Evolutionary conservation across 2,888 invertebrate species (phyloP), one percentile per base, ranked within the genome.

Genomic region (Tetrapedia diversipes): DNA sequence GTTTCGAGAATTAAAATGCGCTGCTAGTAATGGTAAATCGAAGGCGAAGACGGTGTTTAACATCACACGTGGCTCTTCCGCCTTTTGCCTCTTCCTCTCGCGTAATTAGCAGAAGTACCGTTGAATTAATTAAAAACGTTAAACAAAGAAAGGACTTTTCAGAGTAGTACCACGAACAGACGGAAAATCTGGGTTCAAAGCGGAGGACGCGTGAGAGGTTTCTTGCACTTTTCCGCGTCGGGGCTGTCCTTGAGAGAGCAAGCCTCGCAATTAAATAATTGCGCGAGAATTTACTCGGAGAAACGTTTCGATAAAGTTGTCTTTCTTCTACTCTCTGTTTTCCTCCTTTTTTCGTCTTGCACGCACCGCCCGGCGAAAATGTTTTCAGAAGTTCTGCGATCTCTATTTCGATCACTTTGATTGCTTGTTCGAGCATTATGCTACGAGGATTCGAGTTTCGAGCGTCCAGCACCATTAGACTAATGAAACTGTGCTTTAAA

Each of bases 401-500:
- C 64, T 64, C 32, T 53, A 45, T 63, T 54, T 27, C 56, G 53
- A 76, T 68, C 54, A 43, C 65, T 73, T 68, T 64, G 64, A 63
- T 78, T 53, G 54, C 74, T 78, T 43, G 47, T 57, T 66, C 70
- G 32, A 22, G 34, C 39, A 39, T 66, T 43, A 54, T 22, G 56
- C 27, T 32, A 45, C 64, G 29, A 14, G 32, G 47, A 67, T 68
- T 27, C 37, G 29, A 43, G 65, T 67, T 66, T 45, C 70, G 65
- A 67, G 67, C 60, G 67, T 70, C 76, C 53, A 67, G 73, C 60
- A 73, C 81, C 81, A 81, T 81, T 81, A 79, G 79, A 57, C 66
- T 79, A 79, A 81, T 81, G 81, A 79, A 81, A 80, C 77, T 41
- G 57, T 56, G 49, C 47, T 27, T n/a, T 14, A 16, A 8, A 19